Evolutionary conservation across 2,797 vertebrate genomes (phyloP).

Genomic region (Phalloptychus januarius): DNA sequence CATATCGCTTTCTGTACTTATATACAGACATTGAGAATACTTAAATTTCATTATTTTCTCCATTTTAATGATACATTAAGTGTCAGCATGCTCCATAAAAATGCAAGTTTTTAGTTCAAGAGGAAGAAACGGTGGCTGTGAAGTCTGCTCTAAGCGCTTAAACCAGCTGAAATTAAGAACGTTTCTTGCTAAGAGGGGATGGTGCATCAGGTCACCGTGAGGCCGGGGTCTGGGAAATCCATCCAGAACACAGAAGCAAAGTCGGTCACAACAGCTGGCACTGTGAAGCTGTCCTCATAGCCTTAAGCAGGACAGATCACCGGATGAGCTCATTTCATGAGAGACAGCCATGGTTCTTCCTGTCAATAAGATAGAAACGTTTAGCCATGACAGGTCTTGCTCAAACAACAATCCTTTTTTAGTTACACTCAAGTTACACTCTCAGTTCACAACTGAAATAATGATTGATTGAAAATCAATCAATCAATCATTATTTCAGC

Average conservation of each 20-base stretch:
- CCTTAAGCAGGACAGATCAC: constrained; percentile 61
- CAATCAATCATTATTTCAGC: neutral
- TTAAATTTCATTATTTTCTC: neutral
- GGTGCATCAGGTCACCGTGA: constrained; percentile 28
- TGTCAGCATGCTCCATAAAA: neutral
- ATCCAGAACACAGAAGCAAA: constrained; percentile 57
- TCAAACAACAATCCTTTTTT: constrained; percentile 7
- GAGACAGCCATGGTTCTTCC: constrained; percentile 32
- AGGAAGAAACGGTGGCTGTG: neutral
- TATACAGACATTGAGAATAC: neutral
- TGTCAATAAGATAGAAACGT: constrained; percentile 35
- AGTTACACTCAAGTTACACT: too few relatives aligned
- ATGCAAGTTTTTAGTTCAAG: neutral
- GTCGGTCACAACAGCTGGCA: constrained; percentile 71
- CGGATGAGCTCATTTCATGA: constrained; percentile 59
- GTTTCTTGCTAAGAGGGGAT: neutral
- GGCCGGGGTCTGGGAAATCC: constrained; percentile 41
- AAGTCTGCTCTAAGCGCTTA: neutral
- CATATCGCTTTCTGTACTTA: neutral
- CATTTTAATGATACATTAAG: neutral
- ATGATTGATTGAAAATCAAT: neutral
- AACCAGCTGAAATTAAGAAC: neutral
- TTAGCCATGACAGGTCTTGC: neutral
- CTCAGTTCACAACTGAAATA: neutral
- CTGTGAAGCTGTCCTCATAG: constrained; percentile 54